Percentiles rank a stretch among this genome's conserved stretches.
phyloP scores from a whole-genome alignment of 2,888 invertebrate species.

The Idaea dimidiata region DNA sequence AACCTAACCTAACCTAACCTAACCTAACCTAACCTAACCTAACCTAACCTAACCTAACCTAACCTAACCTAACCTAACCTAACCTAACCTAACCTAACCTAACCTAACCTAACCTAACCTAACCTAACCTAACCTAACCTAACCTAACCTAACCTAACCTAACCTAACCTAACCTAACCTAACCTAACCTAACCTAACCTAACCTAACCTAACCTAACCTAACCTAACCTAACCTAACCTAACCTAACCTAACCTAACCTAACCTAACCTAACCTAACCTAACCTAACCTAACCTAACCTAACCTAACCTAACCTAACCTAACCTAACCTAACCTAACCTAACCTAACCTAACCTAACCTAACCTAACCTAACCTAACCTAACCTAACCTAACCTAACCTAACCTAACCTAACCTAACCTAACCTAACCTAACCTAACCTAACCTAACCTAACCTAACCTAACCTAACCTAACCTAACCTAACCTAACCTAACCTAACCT shows the following conservation, averaged over 20 bases:
- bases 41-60: slow-evolving; percentile 31
- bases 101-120: slow-evolving; percentile 28
- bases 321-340: slow-evolving; percentile 7
- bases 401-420: slow-evolving; percentile 12
- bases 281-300: slow-evolving; percentile 6
- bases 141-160: slow-evolving; percentile 23
- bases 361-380: too few relatives aligned
- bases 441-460: slow-evolving; percentile 16
- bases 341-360: slow-evolving; percentile 5
- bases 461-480: slow-evolving; percentile 11
- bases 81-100: slow-evolving; percentile 29
- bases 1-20: slow-evolving; percentile 29
- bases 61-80: slow-evolving; percentile 31
- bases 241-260: slow-evolving; percentile 6
- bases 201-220: slow-evolving; percentile 28
- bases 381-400: too few relatives aligned
- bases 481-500: slow-evolving; percentile 8
- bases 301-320: slow-evolving; percentile 6
- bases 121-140: slow-evolving; percentile 30
- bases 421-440: slow-evolving; percentile 13
- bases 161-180: slow-evolving; percentile 28
- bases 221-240: slow-evolving; percentile 21
- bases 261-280: slow-evolving; percentile 6
- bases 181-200: slow-evolving; percentile 30
- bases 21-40: slow-evolving; percentile 30